Evolutionary conservation across 2,797 vertebrate genomes (phyloP).

Genomic region (Liparis tanakae): DNA sequence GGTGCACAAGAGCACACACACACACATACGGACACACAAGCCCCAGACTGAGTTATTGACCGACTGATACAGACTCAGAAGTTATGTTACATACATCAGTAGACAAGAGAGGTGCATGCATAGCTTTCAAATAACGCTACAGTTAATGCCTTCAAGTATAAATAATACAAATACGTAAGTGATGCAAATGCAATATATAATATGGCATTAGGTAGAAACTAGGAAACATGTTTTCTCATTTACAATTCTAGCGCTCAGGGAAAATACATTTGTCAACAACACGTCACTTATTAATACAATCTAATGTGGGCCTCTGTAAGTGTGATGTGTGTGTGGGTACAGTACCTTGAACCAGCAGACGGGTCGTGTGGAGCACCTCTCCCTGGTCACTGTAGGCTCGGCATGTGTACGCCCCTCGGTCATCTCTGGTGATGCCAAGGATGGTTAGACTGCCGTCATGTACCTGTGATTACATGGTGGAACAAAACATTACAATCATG

Average conservation of each 20-base stretch:
- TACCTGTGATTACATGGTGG: constrained; percentile 74
- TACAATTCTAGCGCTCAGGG: constrained; percentile 9
- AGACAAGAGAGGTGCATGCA: constrained; percentile 40
- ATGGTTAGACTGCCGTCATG: constrained; percentile 94
- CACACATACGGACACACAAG: constrained; percentile 35
- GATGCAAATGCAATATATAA: constrained; percentile 19
- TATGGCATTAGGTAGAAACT: neutral
- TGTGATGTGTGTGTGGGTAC: neutral
- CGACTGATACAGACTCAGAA: constrained; percentile 60
- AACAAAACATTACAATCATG: neutral
- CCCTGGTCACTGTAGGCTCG: constrained; percentile 97
- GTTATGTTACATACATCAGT: constrained; percentile 59
- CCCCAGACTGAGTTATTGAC: constrained; percentile 69
- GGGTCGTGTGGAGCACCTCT: constrained; percentile 95
- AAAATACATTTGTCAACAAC: constrained; percentile 13
- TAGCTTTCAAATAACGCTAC: constrained; percentile 30
- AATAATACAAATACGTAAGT: constrained; percentile 41
- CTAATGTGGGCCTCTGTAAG: neutral
- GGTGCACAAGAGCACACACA: constrained; percentile 45
- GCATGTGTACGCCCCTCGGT: constrained; percentile 96
- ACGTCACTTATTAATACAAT: neutral
- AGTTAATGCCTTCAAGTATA: constrained; percentile 36
- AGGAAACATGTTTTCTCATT: constrained; percentile 13
- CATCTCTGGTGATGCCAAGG: constrained; percentile 90
- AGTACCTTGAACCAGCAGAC: constrained; percentile 97